Base-by-base conservation (phyloP, 1,140 invertebrate genomes). In the Steinernema khuongi region DNA sequence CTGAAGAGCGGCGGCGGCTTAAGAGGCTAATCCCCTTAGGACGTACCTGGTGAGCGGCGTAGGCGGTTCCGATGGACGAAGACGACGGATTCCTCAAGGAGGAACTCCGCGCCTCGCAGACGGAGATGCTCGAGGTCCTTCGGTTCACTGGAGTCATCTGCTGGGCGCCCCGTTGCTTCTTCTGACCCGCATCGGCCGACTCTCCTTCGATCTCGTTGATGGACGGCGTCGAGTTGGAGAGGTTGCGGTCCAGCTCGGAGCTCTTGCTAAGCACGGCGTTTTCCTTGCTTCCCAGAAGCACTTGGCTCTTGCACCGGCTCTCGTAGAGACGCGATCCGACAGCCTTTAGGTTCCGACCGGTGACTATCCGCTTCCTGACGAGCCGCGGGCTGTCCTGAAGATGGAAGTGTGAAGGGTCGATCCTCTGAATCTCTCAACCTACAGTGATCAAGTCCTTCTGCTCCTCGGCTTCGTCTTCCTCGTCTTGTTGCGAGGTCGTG, bases 331-430 rank as follows among this genome's bases (percentile, higher is more conserved):
- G 50, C 11, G 50, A 60, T 14, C 50, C 50, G 50, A 2, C 4
- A 4, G 14, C 50, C 14, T 60, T 60, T 22, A 41, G n/a, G 7
- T 60, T 60, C 14, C 50, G 50, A 60, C 50, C 50, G 50, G 50
- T 60, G 19, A 60, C 50, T 11, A 60, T 60, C 26, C 50, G 50
- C 19, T 60, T 14, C 2, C 50, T 14, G 2, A 60, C 50, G 26
- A 60, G 50, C 7, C 50, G 50, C 4, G 50, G 50, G 26, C 50
- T 60, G 50, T 60, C 50, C 50, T 60, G 50, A 60, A 60, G 22
- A 7, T n/a, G 26, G 14, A 26, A 11, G 26, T 14, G 19, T n/a
- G 26, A 14, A n/a, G 26, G 4, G 14, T n/a, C 36, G n/a, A 7
- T 41, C 36, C 36, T 26, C 14, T 4, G 26, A 22, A 60, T 22